These are phyloP conservation scores for Heliothis peltigera DNA, from an alignment of 2,888 invertebrate species.

Conservation along the genomic window DNA sequence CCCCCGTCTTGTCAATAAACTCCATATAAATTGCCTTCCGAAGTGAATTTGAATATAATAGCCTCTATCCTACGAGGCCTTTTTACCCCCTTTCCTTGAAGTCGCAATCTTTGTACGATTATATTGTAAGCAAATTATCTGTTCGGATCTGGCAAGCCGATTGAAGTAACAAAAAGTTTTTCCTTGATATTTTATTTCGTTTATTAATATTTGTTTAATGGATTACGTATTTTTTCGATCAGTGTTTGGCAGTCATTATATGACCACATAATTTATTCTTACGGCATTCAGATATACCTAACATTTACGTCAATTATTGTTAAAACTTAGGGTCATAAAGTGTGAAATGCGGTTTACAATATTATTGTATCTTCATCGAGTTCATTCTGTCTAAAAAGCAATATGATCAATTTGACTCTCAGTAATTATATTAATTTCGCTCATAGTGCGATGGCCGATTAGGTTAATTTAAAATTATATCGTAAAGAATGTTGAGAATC, in stretches of 20 bases:
- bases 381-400: constrained; percentile 28
- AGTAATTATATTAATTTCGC: constrained; percentile 4
- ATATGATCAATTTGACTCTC: constrained; percentile 17
- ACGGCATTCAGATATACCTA: too few species aligned
- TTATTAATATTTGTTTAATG: constrained; percentile 59
- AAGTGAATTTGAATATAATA: constrained; percentile 90
- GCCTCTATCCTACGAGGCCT: constrained; percentile 81
- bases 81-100: constrained; percentile 85
- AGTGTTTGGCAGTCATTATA: background rate
- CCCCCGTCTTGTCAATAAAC: constrained; percentile 87
- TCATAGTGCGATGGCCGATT: constrained; percentile 11
- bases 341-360: constrained; percentile 3
- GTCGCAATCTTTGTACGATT: constrained; percentile 87
- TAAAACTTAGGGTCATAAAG: background rate
- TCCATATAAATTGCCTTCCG: constrained; percentile 89
- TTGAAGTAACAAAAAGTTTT: constrained; percentile 69
- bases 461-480: constrained; percentile 22
- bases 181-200: constrained; percentile 71
- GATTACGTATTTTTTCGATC: constrained; percentile 21
- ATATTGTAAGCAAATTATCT: constrained; percentile 90
- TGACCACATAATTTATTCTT: background rate
- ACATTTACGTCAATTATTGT: too few species aligned
- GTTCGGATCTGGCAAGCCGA: constrained; percentile 83
- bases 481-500: background rate
- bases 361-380: constrained; percentile 26